Evolutionary conservation across 2,113 vertebrate genomes (phyloP).

Genomic region (Bucco capensis): DNA sequence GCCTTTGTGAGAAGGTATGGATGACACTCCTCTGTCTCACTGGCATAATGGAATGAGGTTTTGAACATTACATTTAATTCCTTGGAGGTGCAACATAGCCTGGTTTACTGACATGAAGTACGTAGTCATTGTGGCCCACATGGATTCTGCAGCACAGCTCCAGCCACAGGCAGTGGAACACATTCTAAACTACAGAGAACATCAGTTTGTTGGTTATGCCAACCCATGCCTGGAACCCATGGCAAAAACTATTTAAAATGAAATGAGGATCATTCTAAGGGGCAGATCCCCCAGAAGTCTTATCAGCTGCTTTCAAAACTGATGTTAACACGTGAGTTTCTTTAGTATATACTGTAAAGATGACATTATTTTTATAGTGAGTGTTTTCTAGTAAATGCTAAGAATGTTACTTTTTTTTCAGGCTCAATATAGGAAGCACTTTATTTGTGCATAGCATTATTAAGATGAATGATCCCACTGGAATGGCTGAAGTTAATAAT

Average conservation of each 20-base stretch:
- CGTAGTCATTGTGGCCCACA: fast-evolving
- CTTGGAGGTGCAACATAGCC: not conserved
- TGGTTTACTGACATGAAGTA: fast-evolving
- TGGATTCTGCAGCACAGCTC: not conserved
- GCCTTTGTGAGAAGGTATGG: not conserved
- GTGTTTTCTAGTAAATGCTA: not conserved
- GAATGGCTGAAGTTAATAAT: not conserved
- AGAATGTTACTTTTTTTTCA: not conserved
- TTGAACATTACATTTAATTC: not conserved
- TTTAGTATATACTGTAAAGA: not conserved
- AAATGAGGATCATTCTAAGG: not conserved
- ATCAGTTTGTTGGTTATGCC: not conserved
- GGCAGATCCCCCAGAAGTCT: not conserved
- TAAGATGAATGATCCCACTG: not conserved
- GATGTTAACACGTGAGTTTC: not conserved
- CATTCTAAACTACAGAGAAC: not conserved
- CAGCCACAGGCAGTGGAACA: not conserved
- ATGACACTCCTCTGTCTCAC: not conserved
- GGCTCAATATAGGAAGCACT: not conserved
- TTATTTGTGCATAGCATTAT: not conserved
- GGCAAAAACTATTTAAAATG: not conserved
- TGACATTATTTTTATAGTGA: not conserved
- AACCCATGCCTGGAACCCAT: not conserved
- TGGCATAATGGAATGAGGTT: not conserved
- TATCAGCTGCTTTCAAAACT: not conserved